Evolutionary conservation across 2,113 vertebrate genomes (phyloP).

Genomic region (Mobula birostris): DNA sequence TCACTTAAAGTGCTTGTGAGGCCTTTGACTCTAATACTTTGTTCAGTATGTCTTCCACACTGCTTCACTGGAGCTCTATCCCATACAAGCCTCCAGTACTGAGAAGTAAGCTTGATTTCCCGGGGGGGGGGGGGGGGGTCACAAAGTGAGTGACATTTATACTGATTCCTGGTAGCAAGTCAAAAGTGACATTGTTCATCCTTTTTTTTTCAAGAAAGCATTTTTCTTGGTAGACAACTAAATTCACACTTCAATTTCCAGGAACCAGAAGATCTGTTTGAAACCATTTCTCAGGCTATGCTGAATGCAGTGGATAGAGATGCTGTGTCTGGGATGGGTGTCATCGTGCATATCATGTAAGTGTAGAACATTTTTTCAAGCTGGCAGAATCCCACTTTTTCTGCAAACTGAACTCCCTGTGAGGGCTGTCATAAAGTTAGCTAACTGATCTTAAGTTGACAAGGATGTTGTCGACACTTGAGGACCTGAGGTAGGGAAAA

Average conservation of each 20-base stretch:
- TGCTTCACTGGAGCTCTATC: not conserved
- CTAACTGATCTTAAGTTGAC: not conserved
- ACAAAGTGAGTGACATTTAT: not conserved
- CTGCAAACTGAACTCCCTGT: not conserved
- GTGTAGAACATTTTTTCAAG: constrained; percentile 46
- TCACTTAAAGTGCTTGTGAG: not conserved
- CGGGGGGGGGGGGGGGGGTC: not conserved
- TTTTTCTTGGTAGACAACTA: not conserved
- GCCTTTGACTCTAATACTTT: not conserved
- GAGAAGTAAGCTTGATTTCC: not conserved
- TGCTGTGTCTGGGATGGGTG: constrained; percentile 89
- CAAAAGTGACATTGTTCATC: not conserved
- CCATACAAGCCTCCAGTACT: not conserved
- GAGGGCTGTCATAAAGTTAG: not conserved
- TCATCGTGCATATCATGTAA: constrained; percentile 88
- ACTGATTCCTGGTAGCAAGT: not conserved
- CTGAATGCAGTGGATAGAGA: constrained; percentile 90
- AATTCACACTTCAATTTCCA: constrained; percentile 46
- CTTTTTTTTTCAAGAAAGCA: not conserved
- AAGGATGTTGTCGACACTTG: too few species aligned
- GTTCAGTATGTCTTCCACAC: not conserved
- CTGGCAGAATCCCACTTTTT: not conserved
- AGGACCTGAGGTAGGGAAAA: too few species aligned
- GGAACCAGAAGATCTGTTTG: constrained; percentile 88
- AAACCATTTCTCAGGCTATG: constrained; percentile 96